Conservation (phyloP, 53 echinoderm and acorn worm genomes). For the Pentamera pediparva region DNA sequence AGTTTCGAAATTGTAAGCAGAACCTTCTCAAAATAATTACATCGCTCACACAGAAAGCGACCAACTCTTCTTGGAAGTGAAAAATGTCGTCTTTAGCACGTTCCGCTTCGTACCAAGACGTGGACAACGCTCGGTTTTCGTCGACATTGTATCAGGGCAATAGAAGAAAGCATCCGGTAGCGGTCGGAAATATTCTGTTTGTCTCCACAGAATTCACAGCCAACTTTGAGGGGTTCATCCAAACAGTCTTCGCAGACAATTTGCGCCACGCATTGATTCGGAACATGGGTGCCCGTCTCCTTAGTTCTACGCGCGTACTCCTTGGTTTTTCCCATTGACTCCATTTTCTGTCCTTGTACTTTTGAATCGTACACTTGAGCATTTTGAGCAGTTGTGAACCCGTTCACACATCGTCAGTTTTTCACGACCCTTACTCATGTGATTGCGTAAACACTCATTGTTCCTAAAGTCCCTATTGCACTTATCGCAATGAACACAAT, state of each 20-base stretch:
- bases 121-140: constrained; percentile 5
- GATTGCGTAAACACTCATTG: background rate
- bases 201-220: background rate
- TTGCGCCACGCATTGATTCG: constrained; percentile 36
- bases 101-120: constrained; percentile 8
- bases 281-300: constrained; percentile 28
- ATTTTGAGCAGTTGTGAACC: constrained; percentile 5
- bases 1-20: constrained; percentile 26
- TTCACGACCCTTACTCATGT: background rate
- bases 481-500: constrained; percentile 39
- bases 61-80: constrained; percentile 29
- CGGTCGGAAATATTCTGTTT: constrained; percentile 6
- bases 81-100: background rate
- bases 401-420: constrained; percentile 1
- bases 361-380: constrained; percentile 3
- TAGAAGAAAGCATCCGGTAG: constrained; percentile 25
- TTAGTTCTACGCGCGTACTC: too few relatives aligned
- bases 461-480: constrained; percentile 22
- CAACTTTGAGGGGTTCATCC: constrained; percentile 1
- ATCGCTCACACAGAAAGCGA: constrained; percentile 35
- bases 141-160: constrained; percentile 8
- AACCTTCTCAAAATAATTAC: constrained; percentile 36
- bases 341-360: constrained; percentile 2
- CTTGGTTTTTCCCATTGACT: background rate
- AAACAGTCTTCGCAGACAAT: constrained; percentile 21